A percentile compares a stretch with the other conserved stretches of the same genome.
Conservation (phyloP, 2,113 vertebrate genomes). For the Proteles cristata region DNA sequence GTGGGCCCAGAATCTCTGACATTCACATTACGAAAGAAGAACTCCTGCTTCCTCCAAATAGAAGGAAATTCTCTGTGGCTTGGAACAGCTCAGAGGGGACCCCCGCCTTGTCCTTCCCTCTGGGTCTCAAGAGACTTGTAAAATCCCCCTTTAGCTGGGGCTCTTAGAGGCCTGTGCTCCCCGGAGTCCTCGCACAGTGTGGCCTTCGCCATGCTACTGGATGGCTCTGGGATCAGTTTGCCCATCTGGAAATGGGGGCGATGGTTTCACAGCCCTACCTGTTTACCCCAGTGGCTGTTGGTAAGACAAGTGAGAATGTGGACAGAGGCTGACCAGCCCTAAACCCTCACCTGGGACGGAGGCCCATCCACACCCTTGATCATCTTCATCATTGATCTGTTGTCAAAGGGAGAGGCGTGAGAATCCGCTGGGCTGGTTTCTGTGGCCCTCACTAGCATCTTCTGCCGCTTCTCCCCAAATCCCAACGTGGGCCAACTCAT, state of each 20-base stretch:
- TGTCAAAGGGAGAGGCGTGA: not conserved
- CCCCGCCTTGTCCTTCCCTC: not conserved
- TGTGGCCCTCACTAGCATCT: not conserved
- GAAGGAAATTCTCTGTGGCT: slow-evolving; percentile 66
- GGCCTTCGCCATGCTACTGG: not conserved
- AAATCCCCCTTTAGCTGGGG: slow-evolving; percentile 60
- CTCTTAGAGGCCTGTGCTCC: not conserved
- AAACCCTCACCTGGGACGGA: no score
- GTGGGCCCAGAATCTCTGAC: slow-evolving; percentile 41
- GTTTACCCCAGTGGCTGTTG: not conserved
- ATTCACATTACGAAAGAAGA: slow-evolving; percentile 71
- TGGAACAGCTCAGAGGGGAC: slow-evolving; percentile 64
- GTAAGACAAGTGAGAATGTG: no score
- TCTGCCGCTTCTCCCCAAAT: not conserved
- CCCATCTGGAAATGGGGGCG: not conserved
- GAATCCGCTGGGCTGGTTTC: accelerated
- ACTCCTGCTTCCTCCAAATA: slow-evolving; percentile 61
- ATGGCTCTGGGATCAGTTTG: not conserved
- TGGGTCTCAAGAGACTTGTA: slow-evolving; percentile 21
- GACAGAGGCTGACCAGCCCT: not conserved
- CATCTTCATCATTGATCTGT: not conserved
- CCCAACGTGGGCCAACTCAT: not conserved
- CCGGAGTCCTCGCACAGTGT: not conserved
- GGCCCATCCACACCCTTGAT: not conserved
- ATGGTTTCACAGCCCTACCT: not conserved